phyloP scores from a whole-genome alignment of 2,888 invertebrate genomes.

The Rosalia funebris region DNA sequence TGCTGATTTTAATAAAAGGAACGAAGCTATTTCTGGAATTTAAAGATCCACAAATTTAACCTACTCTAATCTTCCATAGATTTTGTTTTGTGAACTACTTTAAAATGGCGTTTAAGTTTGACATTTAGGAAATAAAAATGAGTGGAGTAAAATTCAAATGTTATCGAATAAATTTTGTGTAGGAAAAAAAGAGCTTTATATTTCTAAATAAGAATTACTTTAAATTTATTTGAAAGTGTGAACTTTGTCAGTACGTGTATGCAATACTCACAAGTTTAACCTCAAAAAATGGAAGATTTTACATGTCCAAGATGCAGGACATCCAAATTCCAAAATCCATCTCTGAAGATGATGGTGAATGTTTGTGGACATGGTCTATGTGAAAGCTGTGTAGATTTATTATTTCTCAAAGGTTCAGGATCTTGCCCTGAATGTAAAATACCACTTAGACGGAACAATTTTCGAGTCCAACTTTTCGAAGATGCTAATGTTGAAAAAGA shows the following conservation, averaged over 20 bases:
- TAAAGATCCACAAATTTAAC: no score
- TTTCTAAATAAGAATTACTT: no score
- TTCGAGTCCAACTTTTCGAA: slow-evolving; percentile 94
- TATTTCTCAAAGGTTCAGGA: slow-evolving; percentile 96
- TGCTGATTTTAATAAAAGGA: no score
- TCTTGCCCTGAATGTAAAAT: slow-evolving; percentile 94
- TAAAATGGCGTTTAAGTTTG: no score
- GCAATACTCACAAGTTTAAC: neutral
- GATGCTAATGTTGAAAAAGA: slow-evolving; percentile 97
- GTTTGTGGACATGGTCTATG: slow-evolving; percentile 98
- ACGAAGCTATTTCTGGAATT: no score
- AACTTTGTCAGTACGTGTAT: neutral
- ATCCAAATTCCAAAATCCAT: slow-evolving; percentile 96
- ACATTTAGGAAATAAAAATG: no score
- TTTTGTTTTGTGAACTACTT: no score
- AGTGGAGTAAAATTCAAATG: no score
- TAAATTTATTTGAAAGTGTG: no score
- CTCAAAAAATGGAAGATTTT: slow-evolving; percentile 77
- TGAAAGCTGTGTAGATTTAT: slow-evolving; percentile 95
- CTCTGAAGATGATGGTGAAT: slow-evolving; percentile 96
- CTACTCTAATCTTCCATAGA: no score
- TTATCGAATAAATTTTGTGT: no score
- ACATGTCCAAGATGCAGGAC: slow-evolving; percentile 97
- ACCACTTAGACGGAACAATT: slow-evolving; percentile 87
- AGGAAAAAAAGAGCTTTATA: no score